Percentiles rank a stretch among this genome's conserved stretches.
These are phyloP conservation scores for Serranus cabrilla DNA, from an alignment of 2,797 vertebrate genomes.

Conservation along the genomic window DNA sequence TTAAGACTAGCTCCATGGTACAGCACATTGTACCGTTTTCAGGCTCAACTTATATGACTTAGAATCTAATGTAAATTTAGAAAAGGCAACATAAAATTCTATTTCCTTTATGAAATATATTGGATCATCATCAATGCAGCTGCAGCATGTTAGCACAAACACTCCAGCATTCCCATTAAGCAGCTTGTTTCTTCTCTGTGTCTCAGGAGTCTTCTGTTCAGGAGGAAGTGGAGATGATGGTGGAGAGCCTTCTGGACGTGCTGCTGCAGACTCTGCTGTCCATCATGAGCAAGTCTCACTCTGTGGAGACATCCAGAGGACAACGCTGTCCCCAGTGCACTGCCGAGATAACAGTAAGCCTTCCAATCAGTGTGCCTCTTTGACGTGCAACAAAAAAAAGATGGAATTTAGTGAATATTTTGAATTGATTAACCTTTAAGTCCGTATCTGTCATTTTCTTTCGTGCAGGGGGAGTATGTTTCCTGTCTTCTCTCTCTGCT, in stretches of 20 bases:
- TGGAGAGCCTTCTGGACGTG: constrained; percentile 99
- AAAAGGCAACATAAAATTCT: neutral
- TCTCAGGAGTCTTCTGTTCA: constrained; percentile 95
- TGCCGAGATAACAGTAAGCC: constrained; percentile 91
- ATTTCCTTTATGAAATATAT: neutral
- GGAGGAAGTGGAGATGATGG: constrained; percentile 99
- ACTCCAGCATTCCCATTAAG: neutral
- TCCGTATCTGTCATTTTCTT: constrained; percentile 34
- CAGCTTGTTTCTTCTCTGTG: constrained; percentile 5
- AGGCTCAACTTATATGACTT: neutral
- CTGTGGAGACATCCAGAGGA: constrained; percentile 99
- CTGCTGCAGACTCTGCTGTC: constrained; percentile 98
- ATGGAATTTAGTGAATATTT: constrained; percentile 9
- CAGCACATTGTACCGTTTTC: neutral
- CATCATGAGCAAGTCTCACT: constrained; percentile 99
- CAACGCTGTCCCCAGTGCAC: constrained; percentile 99
- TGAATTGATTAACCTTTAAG: constrained; percentile 28
- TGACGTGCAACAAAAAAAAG: constrained; percentile 11
- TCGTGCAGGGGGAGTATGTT: constrained; percentile 95
- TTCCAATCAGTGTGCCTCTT: neutral
- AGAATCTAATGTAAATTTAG: neutral
- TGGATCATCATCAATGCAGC: neutral
- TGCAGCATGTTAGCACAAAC: neutral
- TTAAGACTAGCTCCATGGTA: constrained; percentile 97
- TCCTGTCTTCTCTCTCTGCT: constrained; percentile 98